Base-by-base conservation (phyloP, 2,797 vertebrate species). In the Monodelphis domestica region DNA sequence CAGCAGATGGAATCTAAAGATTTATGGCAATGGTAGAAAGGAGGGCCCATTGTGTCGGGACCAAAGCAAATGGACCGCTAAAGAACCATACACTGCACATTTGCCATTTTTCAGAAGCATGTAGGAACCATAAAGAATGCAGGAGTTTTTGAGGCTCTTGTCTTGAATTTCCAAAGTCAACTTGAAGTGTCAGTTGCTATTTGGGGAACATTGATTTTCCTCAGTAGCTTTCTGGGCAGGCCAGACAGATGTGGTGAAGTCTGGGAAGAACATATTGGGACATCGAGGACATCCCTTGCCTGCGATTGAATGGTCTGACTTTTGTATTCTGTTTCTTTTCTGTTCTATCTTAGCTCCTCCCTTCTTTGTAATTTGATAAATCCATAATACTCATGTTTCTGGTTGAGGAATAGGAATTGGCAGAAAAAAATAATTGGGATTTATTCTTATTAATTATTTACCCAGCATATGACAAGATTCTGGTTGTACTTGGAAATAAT, bases 81-180 rank as follows among this genome's bases (percentile, higher is more conserved):
- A 29, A 52, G 51, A 53, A 53, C 52, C 6, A 50, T 10, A 30
- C 87, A 52, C 24, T 88, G 21, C 87, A 52, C 30, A 24, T 88
- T 88, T 33, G 12, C 14, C 87, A 51, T 88, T 88, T 87, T 53
- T 88, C 50, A 88, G 28, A 88, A 53, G 50, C 11, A 0, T n/a
- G 52, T 4, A 14, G 12, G 51, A 88, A 53, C 10, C 24, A 26
- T 84, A 84, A 53, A 52, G 87, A 88, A 53, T 30, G 29, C 87
- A 6, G 53, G 50, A 17, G 50, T 88, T 88, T 53, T 88, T 17
- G 51, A 88, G 52, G 29, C 50, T 88, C 5, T 88, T 88, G 51
- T 88, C 87, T 88, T 53, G 51, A 88, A n/a, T 88, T 88, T 88
- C 87, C 87, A 88, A 88, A 88, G 52, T 88, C 51, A 88, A n/a